phyloP scores from a whole-genome alignment of 2,888 invertebrate species.

The Nebria salina region DNA sequence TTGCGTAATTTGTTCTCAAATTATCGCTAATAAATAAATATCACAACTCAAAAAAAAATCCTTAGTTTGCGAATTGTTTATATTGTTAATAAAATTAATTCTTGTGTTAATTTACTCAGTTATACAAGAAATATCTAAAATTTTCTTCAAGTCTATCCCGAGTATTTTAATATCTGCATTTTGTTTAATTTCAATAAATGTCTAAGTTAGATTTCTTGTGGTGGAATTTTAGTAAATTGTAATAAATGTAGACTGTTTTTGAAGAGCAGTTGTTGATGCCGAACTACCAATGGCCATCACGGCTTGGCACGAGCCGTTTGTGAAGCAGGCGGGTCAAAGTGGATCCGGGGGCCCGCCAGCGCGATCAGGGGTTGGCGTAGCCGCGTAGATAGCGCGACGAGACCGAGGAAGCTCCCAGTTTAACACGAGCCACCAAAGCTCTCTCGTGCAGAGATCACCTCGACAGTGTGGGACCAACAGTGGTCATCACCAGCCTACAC shows the following conservation, averaged over 20 bases:
- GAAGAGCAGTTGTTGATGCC: background rate
- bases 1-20: too few species aligned
- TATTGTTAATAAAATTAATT: too few species aligned
- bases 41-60: too few species aligned
- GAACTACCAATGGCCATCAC: background rate
- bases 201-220: too few species aligned
- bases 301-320: slow-evolving; percentile 9
- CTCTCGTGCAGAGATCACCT: background rate
- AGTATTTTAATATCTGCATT: too few species aligned
- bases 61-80: too few species aligned
- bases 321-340: slow-evolving; percentile 7
- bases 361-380: slow-evolving; percentile 7
- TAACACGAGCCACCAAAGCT: background rate
- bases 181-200: too few species aligned
- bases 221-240: too few species aligned
- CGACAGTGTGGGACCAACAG: background rate
- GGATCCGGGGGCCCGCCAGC: background rate
- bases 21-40: too few species aligned
- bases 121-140: too few species aligned
- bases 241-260: background rate
- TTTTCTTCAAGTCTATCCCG: too few species aligned
- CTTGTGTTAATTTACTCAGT: too few species aligned
- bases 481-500: background rate
- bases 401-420: background rate
- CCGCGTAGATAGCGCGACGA: background rate